Conservation (phyloP, 23 tunicate species). For the Phallusia fumigata region DNA sequence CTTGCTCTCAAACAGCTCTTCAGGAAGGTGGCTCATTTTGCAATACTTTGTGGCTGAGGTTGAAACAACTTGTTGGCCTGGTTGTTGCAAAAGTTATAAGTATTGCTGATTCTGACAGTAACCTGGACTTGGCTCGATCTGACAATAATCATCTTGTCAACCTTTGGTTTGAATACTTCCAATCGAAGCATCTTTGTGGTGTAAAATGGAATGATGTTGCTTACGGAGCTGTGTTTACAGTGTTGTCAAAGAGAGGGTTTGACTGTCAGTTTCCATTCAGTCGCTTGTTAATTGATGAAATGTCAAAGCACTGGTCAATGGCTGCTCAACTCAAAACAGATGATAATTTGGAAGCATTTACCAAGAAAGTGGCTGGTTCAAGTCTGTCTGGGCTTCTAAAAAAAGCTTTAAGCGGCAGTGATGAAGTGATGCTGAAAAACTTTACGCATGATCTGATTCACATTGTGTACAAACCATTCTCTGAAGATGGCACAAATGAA, state of each 20-base stretch:
- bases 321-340: background rate
- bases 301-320: conserved; percentile 30
- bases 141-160: background rate
- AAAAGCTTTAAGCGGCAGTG: background rate
- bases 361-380: background rate
- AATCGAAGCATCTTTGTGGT: background rate
- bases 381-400: background rate
- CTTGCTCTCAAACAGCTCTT: conserved; percentile 53
- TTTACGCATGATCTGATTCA: conserved; percentile 20
- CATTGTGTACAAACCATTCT: conserved; percentile 9
- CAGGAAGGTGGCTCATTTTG: conserved; percentile 82
- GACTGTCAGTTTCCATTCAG: conserved; percentile 36
- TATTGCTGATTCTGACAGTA: conserved; percentile 39
- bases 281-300: background rate
- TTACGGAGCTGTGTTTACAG: conserved; percentile 12
- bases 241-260: background rate
- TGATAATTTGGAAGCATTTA: background rate
- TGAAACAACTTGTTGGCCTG: conserved; percentile 29
- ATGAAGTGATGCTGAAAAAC: background rate
- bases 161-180: background rate
- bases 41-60: conserved; percentile 56
- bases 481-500: background rate
- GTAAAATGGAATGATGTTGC: background rate
- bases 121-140: conserved; percentile 33
- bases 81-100: conserved; percentile 49